These are phyloP conservation scores for Anas platyrhynchos DNA, from an alignment of 2,113 vertebrate species.

Conservation along the genomic window DNA sequence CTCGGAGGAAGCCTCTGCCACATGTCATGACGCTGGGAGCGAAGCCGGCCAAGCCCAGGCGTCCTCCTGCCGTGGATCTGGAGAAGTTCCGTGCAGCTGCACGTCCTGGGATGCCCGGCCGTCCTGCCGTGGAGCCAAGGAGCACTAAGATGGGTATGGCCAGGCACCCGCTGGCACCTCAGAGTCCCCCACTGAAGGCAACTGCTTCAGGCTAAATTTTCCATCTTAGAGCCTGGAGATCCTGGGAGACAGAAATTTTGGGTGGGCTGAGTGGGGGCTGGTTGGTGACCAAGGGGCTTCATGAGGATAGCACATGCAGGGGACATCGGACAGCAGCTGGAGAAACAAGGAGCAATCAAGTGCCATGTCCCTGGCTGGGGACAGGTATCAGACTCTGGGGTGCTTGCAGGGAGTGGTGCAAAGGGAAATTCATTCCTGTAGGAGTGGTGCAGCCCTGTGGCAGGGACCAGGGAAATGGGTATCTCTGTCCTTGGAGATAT, in stretches of 20 bases:
- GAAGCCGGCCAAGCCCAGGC: slow-evolving; percentile 77
- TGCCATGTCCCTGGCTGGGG: neutral
- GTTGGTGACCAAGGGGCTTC: neutral
- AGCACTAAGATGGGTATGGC: neutral
- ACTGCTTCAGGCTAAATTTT: neutral
- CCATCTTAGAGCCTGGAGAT: neutral
- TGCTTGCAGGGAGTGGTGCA: neutral
- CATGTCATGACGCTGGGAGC: neutral
- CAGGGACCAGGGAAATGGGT: neutral
- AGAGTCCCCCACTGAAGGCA: neutral
- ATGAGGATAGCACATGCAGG: neutral
- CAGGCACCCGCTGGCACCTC: neutral
- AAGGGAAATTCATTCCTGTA: neutral
- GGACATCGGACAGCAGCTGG: neutral
- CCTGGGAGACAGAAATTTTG: neutral
- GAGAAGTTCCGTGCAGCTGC: slow-evolving; percentile 46
- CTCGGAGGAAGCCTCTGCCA: slow-evolving; percentile 77
- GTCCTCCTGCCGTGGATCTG: slow-evolving; percentile 78
- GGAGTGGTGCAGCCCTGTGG: neutral
- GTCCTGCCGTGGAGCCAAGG: neutral
- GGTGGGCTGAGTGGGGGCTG: slow-evolving; percentile 26
- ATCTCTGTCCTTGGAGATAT: neutral
- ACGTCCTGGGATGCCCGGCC: rapidly evolving
- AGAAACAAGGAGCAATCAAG: neutral
- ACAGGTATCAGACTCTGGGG: neutral